Evolutionary conservation across 2,113 vertebrate genomes (phyloP).

Genomic region (Mystacornis crossleyi): DNA sequence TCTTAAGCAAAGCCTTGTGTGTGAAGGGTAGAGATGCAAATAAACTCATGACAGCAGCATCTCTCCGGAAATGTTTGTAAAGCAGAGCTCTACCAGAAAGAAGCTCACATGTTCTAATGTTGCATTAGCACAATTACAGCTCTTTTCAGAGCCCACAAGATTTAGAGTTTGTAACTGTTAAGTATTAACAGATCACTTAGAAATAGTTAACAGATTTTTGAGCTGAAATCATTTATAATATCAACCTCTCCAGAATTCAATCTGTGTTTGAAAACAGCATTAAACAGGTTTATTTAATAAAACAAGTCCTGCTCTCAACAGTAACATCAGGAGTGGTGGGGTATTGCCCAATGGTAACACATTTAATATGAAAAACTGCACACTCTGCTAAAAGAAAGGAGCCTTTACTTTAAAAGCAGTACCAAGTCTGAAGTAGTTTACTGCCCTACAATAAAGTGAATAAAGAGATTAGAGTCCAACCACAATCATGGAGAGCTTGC

Average conservation of each 20-base stretch:
- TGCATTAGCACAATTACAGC: not conserved
- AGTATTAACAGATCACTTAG: not conserved
- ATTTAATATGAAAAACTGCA: not conserved
- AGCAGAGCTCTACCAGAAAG: not conserved
- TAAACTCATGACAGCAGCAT: not conserved
- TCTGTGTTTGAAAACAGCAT: not conserved
- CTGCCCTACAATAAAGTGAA: not conserved
- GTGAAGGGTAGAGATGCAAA: not conserved
- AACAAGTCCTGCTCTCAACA: not conserved
- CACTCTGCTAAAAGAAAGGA: not conserved
- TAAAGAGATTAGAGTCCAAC: not conserved
- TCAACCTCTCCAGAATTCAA: not conserved
- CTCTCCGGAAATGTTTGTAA: not conserved
- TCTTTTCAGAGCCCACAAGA: not conserved
- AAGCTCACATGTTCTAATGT: not conserved
- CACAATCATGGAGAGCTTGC: not conserved
- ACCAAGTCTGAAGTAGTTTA: not conserved
- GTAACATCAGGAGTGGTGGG: not conserved
- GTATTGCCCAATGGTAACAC: not conserved
- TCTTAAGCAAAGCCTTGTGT: not conserved
- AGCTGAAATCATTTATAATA: not conserved
- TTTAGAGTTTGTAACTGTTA: not conserved
- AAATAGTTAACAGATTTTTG: not conserved
- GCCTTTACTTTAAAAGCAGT: not conserved
- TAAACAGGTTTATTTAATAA: not conserved